Evolutionary conservation across 2,888 invertebrate species (phyloP), one percentile per base, ranked within the genome.

Genomic region (Leucophenga montana): DNA sequence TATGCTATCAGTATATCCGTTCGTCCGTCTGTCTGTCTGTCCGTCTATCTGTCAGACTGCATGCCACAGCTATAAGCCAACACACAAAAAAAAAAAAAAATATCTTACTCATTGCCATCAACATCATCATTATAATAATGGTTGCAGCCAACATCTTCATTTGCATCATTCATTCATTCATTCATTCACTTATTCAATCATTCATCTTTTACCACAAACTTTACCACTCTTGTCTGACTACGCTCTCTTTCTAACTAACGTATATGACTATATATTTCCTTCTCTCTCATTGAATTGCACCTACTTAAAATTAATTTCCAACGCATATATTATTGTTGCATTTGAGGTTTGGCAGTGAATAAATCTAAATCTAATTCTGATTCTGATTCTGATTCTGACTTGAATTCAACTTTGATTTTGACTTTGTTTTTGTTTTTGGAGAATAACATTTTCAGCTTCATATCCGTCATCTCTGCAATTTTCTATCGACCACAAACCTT

Each of bases 271-370:
- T 18, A 16, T 20, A 27, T 11, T 18, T 54, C 54, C 33, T 33
- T 33, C 39, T 8, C 8, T 11, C 39, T 20, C 57, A 22, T 56
- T 61, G 18, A 22, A 64, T 64, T 64, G 46, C 62, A 64, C 62
- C 62, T 22, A 46, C 62, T 64, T 22, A 46, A 46, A 64, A 20
- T 22, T 39, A 64, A 64, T 46, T 20, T 64, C 39, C 61, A 62
- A 62, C 61, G 61, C 61, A 62, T 62, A 62, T 64, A 48, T 62
- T 18, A 14, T 11, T 39, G 39, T 39, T 64, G 62, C 62, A 64
- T 64, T 64, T 64, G 62, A 48, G 62, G 46, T 22, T 64, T 64
- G 62, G 62, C 22, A 39, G 39, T 39, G 39, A 3, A 39, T 39
- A 39, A 39, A 39, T 27, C 27, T 39, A 8, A 39, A 39, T 33